Base-by-base conservation (phyloP, 2,888 invertebrate species). In the Hypena proboscidalis region DNA sequence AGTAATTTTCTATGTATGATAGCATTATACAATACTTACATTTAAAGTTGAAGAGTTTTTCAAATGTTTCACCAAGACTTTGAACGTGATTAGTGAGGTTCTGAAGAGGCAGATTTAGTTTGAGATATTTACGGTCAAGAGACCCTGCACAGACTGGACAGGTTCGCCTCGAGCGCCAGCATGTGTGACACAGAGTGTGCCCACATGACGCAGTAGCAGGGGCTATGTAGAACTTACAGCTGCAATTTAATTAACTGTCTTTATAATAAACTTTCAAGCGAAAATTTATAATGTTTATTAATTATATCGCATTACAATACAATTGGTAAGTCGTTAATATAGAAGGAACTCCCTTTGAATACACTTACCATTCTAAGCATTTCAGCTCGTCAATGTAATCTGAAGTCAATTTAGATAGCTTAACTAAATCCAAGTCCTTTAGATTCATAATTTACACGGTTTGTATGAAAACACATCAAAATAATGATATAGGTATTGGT, bases 291-390 rank as follows among this genome's bases (percentile, higher is more conserved):
- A 25, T 8, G 4, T 10, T 23, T n/a, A 31, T 21, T 14, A 17
- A 17, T 17, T 4, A 17, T 4, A 17, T 17, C 5, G 17, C 5
- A 17, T 4, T 5, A 17, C 5, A 17, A 5, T 17, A 17, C 5
- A 4, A 17, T 17, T 17, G 17, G 3, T 7, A 4, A 9, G 4
- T 10, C 29, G n/a, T 8, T 23, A 5, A 4, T 9, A 32, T 17
- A n/a, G n/a, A n/a, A n/a, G n/a, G n/a, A n/a, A n/a, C n/a, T n/a
- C n/a, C n/a, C n/a, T n/a, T n/a, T n/a, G n/a, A n/a, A 40, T 8
- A 5, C 37, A 59, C 80, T 55, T 68, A 89, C 89, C 89, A 90
- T 67, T 83, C 83, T 33, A 83, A 56, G 61, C 89, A 90, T 36
- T 83, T 87, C 15, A 81, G 74, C 39, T 75, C 64, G 39, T 87